phyloP scores from a whole-genome alignment of 2,888 invertebrate genomes.

The Alsophila aescularia region DNA sequence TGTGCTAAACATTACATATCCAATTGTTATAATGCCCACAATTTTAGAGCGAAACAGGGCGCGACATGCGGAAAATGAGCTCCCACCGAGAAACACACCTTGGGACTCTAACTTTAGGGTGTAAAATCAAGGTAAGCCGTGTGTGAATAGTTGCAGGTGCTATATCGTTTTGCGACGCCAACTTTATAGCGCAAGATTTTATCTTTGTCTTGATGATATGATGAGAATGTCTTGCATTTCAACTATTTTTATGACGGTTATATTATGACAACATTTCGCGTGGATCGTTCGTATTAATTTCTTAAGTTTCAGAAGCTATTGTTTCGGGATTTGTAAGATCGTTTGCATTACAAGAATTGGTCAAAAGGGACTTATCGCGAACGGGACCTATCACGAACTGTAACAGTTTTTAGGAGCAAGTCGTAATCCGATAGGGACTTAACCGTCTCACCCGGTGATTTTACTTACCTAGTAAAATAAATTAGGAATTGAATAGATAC shows the following conservation, averaged over 20 bases:
- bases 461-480: too few relatives aligned
- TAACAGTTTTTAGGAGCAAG: too few relatives aligned
- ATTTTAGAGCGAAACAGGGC: conserved; percentile 75
- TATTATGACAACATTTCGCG: conserved; percentile 8
- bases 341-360: too few relatives aligned
- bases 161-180: conserved; percentile 3
- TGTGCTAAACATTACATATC: conserved; percentile 51
- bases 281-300: conserved; percentile 1
- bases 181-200: conserved; percentile 20
- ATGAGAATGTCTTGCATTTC: conserved; percentile 4
- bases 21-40: conserved; percentile 66
- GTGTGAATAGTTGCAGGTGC: not conserved
- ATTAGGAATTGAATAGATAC: too few relatives aligned
- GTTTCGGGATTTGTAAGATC: conserved; percentile 1
- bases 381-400: too few relatives aligned
- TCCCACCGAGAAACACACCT: not conserved
- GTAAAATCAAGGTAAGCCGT: conserved; percentile 26
- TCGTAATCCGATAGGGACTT: too few relatives aligned
- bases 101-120: conserved; percentile 35
- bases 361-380: too few relatives aligned
- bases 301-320: conserved; percentile 3
- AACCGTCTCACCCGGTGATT: too few relatives aligned
- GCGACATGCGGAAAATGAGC: conserved; percentile 51
- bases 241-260: conserved; percentile 3
- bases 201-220: conserved; percentile 14